Base-by-base conservation (phyloP, 2,113 vertebrate species). In the Eubucco bourcierii region DNA sequence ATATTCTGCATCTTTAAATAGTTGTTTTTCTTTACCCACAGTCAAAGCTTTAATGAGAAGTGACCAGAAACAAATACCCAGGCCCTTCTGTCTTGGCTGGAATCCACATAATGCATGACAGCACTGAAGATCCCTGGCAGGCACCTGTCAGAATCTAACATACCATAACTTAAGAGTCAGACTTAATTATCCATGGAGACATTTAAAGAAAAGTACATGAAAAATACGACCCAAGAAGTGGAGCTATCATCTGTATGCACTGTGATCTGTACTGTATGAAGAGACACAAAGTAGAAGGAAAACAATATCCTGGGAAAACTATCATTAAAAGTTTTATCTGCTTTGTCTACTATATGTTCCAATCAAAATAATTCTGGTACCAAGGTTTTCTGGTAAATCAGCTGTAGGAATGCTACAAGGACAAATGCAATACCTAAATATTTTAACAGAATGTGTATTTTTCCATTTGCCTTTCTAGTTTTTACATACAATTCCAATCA, bases 61-160 rank as follows among this genome's bases (percentile, higher is more conserved):
- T 92, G 97, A 97, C 97, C 80, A 95, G 96, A 97, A 97, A 97
- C 94, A 86, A 96, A 95, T 53, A 87, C 53, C 70, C 90, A 47
- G 83, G 90, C 90, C 82, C 76, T 97, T 95, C 95, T 95, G 90
- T 96, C 79, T 97, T 97, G 97, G 97, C 97, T 95, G 95, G 96
- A 97, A 96, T 97, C 95, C 97, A 97, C 81, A 91, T 96, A 96
- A 97, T 96, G 97, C 95, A 95, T 79, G 96, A 97, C 95, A 96
- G 97, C 97, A 93, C 95, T 90, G 95, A 97, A 96, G 95, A 96
- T 97, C 97, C 97, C 97, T 97, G 96, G 97, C 90, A 90, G 96
- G 97, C 96, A 97, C 96, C 97, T 97, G 97, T 97, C 97, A 98
- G 95, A 97, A 97, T 88, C 92, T 95, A 95, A 97, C 94, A 95